A percentile compares a stretch with the other conserved stretches of the same genome.
These are phyloP conservation scores for Hexactinellida sp. DNA, from an alignment of 37 sponge, comb jelly and placozoan species.

Conservation along the genomic window DNA sequence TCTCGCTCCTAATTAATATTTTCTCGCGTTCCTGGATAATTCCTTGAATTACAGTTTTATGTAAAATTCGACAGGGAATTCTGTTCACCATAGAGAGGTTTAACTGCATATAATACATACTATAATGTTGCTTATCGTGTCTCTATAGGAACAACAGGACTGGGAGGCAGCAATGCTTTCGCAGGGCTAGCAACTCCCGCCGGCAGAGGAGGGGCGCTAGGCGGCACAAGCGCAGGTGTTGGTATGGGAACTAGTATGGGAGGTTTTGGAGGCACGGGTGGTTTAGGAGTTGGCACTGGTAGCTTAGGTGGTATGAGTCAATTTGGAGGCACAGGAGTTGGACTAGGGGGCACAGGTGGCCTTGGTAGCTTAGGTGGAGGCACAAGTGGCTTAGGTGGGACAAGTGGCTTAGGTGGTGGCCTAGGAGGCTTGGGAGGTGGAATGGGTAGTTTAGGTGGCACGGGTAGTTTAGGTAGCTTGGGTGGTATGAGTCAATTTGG, in stretches of 20 bases:
- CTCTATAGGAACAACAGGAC: not conserved
- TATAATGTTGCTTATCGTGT: too few species aligned
- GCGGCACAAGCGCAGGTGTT: not conserved
- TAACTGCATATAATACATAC: too few species aligned
- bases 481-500: not conserved
- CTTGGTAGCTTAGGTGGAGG: not conserved
- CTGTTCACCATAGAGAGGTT: too few species aligned
- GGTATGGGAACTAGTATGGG: not conserved
- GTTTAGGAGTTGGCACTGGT: not conserved
- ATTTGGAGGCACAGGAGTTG: not conserved
- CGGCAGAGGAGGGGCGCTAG: not conserved
- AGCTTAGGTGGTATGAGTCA: not conserved
- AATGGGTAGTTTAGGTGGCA: not conserved
- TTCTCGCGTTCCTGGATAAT: too few species aligned
- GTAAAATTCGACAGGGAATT: too few species aligned
- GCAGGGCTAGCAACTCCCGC: not conserved
- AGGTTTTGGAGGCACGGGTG: not conserved
- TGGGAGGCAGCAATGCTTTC: not conserved
- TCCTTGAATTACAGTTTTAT: too few species aligned
- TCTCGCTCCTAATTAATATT: too few species aligned
- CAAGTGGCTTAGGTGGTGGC: not conserved
- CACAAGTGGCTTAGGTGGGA: not conserved
- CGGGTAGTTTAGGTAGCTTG: not conserved
- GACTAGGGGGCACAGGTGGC: not conserved
- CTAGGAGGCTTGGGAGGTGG: not conserved